A percentile compares a stretch with the other conserved stretches of the same genome.
These are phyloP conservation scores for Schizopygopsis malacanthus DNA, from an alignment of 2,797 vertebrate species.

Conservation along the genomic window DNA sequence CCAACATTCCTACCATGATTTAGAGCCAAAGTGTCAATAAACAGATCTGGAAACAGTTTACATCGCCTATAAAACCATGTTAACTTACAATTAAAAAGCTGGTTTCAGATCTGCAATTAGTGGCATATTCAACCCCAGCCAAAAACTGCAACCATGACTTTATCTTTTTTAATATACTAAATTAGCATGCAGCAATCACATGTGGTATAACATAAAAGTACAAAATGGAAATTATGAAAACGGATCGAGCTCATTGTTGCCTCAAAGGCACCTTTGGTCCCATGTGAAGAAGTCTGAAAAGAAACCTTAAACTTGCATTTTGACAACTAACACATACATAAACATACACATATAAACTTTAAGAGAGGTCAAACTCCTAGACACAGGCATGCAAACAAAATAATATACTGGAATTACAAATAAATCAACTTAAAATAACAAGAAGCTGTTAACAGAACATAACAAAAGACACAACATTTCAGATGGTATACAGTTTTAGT, in stretches of 20 bases:
- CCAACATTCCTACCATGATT: conserved; percentile 13
- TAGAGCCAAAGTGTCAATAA: conserved; percentile 47
- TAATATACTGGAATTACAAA: neutral
- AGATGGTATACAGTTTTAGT: conserved; percentile 23
- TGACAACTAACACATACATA: conserved; percentile 33
- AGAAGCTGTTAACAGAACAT: conserved; percentile 19
- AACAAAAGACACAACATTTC: conserved; percentile 35
- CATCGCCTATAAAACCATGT: neutral
- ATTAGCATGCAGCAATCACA: conserved; percentile 78
- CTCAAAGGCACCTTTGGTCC: conserved; percentile 1
- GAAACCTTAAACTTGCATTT: neutral
- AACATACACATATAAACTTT: conserved; percentile 49
- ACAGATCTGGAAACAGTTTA: conserved; percentile 44
- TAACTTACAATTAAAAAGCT: neutral
- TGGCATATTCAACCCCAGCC: conserved; percentile 11
- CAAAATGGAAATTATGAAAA: conserved; percentile 48
- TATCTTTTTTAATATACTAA: conserved; percentile 43
- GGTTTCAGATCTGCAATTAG: conserved; percentile 47
- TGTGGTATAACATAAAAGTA: conserved; percentile 65
- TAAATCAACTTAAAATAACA: neutral
- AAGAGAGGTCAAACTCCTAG: conserved; percentile 23
- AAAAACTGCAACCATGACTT: conserved; percentile 37
- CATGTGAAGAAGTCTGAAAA: conserved; percentile 3
- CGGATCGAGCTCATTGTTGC: neutral
- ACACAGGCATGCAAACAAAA: conserved; percentile 56